Conservation (phyloP, 30 jellyfish, hydroid and myxozoan species). For the Rhopilema esculentum region DNA sequence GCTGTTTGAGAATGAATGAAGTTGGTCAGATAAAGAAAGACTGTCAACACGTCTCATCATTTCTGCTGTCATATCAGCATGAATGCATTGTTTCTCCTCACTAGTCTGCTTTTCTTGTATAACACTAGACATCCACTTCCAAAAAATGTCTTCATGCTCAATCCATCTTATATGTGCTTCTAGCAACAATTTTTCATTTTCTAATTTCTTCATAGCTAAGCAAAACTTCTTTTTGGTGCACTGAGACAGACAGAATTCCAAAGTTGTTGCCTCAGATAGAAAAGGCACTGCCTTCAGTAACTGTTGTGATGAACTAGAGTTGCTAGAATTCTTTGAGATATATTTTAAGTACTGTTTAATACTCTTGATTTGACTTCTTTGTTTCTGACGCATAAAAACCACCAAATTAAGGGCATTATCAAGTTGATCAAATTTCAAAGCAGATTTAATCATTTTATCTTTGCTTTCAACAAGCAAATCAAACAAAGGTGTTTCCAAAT, state of each 20-base stretch:
- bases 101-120: constrained; percentile 10
- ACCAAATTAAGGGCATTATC: not conserved
- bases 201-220: not conserved
- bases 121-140: constrained; percentile 92
- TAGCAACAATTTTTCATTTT: constrained; percentile 33
- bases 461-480: constrained; percentile 1
- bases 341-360: not conserved
- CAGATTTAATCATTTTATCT: not conserved
- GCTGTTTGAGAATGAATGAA: not conserved
- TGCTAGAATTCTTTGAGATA: not conserved
- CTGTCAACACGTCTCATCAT: not conserved
- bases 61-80: not conserved
- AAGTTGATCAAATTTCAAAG: not conserved
- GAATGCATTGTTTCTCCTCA: not conserved
- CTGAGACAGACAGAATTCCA: not conserved
- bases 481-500: not conserved
- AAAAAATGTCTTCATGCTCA: constrained; percentile 63
- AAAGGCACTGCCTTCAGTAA: not conserved
- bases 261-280: not conserved
- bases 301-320: not conserved
- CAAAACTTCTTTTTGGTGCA: not conserved
- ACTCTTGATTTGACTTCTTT: not conserved
- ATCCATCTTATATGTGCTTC: constrained; percentile 61
- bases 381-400: not conserved
- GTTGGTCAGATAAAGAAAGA: not conserved